Base-by-base conservation (phyloP, 1,140 invertebrate genomes). In the Apis dorsata region DNA sequence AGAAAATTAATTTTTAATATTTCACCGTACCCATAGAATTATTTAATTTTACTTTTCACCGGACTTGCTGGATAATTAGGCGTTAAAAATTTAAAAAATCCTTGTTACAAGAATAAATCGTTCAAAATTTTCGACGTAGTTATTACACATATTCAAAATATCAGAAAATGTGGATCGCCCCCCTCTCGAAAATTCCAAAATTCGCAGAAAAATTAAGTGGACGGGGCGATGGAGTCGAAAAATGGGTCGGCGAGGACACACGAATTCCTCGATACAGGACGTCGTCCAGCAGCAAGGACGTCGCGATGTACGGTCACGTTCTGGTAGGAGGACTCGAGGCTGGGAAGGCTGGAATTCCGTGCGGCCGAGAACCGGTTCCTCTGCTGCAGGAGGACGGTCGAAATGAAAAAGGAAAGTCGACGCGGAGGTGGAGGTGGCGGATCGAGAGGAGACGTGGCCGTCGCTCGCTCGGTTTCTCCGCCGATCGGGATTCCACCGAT, bases 381-480 rank as follows among this genome's bases (percentile, higher is more conserved):
- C 53, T 0, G 19, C 34, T 34, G 57, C n/a, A 53, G 55, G 62
- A 59, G 63, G 63, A 68, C 55, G 72, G 34, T 66, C 80, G 73
- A 77, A 49, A 65, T 76, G 80, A 82, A 82, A 82, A 82, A 82
- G 80, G 80, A 82, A 69, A 76, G 73, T 81, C 79, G 55, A 68
- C 21, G 63, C 28, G 76, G 55, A 59, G 53, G 76, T 9, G 71
- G 49, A 21, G 34, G 74, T 15, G 79, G 79, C 57, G 78, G 59
- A 75, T 49, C 51, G 68, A 21, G 70, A 24, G 62, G 34, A 15
- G 68, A 75, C 79, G 79, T 57, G 71, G 79, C 65, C 65, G 53
- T 59, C 76, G 76, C 79, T 66, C 79, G 60, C 34, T 7, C 34
- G 34, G 34, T 81, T 81, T 75, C 79, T 66, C 17, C 79, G 34